Conservation (phyloP, 2,888 invertebrate genomes). For the Pharmacophagus antenor region DNA sequence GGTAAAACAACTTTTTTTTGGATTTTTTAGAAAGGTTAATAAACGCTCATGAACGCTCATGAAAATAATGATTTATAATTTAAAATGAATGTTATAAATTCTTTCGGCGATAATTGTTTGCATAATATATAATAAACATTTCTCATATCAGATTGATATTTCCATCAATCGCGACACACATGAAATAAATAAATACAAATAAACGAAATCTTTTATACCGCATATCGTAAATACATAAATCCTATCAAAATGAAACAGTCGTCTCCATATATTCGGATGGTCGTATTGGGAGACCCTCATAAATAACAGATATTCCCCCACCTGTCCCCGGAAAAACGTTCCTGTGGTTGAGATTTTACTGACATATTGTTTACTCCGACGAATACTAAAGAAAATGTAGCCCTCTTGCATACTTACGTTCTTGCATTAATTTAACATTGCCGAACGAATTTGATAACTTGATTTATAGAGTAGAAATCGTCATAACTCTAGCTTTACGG, state of each 20-base stretch:
- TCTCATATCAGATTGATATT: no score
- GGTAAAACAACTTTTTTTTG: no score
- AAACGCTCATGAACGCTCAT: no score
- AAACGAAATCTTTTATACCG: constrained; percentile 30
- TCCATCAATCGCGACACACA: not conserved
- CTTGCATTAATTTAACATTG: not conserved
- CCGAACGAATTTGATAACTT: not conserved
- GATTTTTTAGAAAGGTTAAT: no score
- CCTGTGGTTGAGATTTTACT: constrained; percentile 45
- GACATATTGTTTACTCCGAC: constrained; percentile 40
- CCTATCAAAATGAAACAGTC: constrained; percentile 52
- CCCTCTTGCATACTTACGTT: not conserved
- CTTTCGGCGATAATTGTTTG: no score
- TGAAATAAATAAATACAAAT: constrained; percentile 18
- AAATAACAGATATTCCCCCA: constrained; percentile 57
- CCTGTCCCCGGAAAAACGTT: constrained; percentile 48
- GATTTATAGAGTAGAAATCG: not conserved
- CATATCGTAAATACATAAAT: constrained; percentile 41
- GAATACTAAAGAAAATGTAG: constrained; percentile 11
- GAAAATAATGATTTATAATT: no score
- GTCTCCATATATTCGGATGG: constrained; percentile 39
- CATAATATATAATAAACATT: no score
- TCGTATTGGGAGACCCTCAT: constrained; percentile 51
- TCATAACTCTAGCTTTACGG: no score
- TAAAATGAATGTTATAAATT: no score